Conservation (phyloP, 2,797 vertebrate genomes). For the Rachycentron canadum region DNA sequence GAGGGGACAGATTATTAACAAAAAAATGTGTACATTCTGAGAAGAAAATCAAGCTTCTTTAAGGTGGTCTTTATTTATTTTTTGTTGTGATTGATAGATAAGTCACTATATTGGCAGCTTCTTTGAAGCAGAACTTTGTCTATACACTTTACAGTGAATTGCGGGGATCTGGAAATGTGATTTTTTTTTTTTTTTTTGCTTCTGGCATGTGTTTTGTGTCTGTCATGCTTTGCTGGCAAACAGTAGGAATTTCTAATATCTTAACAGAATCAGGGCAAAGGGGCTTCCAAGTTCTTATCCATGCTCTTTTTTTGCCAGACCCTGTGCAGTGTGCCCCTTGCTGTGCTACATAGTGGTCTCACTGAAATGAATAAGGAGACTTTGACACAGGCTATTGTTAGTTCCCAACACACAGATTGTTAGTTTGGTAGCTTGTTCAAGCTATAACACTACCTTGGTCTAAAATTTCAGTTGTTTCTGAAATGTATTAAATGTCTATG, state of each 20-base stretch:
- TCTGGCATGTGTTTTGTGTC: not conserved
- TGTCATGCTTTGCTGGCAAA: not conserved
- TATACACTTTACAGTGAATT: not conserved
- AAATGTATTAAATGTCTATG: not conserved
- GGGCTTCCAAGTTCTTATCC: slow-evolving; percentile 1
- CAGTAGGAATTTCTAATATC: not conserved
- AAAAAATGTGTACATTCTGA: not conserved
- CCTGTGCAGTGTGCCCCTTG: not conserved
- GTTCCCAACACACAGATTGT: not conserved
- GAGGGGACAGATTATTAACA: not conserved
- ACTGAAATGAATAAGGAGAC: not conserved
- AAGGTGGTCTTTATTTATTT: not conserved
- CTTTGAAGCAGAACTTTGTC: not conserved
- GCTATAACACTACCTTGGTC: not conserved
- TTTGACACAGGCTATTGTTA: not conserved
- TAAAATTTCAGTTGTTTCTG: not conserved
- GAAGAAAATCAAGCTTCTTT: not conserved
- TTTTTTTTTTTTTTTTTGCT: no score
- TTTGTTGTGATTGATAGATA: not conserved
- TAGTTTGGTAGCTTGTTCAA: not conserved
- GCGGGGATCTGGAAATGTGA: not conserved
- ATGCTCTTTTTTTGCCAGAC: not conserved
- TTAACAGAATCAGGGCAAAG: not conserved
- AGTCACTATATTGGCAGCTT: not conserved
- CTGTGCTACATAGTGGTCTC: not conserved